Percentiles rank a stretch among this genome's conserved stretches.
phyloP scores from a whole-genome alignment of 2,888 invertebrate species.

The Andrena hattorfiana region DNA sequence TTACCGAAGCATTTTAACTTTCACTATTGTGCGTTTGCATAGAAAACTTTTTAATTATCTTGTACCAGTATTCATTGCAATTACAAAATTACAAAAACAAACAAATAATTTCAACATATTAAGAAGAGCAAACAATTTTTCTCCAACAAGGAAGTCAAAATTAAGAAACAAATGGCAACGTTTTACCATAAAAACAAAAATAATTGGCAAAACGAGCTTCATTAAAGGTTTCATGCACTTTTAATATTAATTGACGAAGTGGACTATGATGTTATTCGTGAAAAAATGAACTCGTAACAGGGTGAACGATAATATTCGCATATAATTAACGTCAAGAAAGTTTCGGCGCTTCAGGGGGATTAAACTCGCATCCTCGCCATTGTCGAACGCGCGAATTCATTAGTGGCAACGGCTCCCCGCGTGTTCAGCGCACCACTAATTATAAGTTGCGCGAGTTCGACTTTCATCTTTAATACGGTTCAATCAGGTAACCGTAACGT shows the following conservation, averaged over 20 bases:
- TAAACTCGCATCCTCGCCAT: not conserved
- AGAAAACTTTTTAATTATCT: too few relatives aligned
- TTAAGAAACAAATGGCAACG: not conserved
- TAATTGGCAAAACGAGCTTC: not conserved
- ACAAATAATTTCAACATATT: too few relatives aligned
- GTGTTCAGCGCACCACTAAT: not conserved
- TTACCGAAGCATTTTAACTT: too few relatives aligned
- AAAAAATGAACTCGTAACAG: not conserved
- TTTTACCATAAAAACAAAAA: not conserved
- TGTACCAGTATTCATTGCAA: too few relatives aligned
- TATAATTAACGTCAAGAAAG: not conserved
- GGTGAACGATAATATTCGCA: not conserved
- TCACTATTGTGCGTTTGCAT: too few relatives aligned
- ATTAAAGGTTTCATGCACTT: not conserved
- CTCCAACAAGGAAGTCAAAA: too few relatives aligned
- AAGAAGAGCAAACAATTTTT: too few relatives aligned
- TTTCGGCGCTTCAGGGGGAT: not conserved
- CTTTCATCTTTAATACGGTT: slow-evolving; percentile 12
- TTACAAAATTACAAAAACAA: too few relatives aligned
- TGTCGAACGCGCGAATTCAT: slow-evolving; percentile 17
- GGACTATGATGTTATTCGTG: not conserved
- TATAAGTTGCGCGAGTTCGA: slow-evolving; percentile 4
- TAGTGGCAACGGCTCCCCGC: slow-evolving; percentile 4
- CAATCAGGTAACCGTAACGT: slow-evolving; percentile 3
- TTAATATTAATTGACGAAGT: not conserved